Evolutionary conservation across 2,888 invertebrate species (phyloP), one percentile per base, ranked within the genome.

Genomic region (Agonum fuliginosum): DNA sequence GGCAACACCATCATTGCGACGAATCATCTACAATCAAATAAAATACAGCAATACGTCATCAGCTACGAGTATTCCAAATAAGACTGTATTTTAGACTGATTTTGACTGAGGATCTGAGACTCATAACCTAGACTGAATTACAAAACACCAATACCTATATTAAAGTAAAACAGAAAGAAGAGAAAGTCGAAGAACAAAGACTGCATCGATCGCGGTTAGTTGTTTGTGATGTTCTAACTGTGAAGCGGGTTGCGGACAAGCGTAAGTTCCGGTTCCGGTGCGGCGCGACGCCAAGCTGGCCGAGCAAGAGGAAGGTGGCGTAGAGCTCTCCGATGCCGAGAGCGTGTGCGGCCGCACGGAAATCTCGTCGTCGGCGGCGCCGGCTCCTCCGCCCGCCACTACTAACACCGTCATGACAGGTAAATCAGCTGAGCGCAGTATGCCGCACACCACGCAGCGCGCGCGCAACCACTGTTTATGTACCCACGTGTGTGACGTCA

Each of bases 331-430:
- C 82, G 86, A 86, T 83, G 86, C 85, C 83, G 86, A 86, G 82
- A 85, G 81, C 78, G 82, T 46, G 58, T 79, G 20, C 77, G 78
- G 46, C 78, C 80, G 79, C 70, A 81, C 81, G 79, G 79, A 81
- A 82, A 79, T 79, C 83, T 80, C 83, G 81, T 79, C 82, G 80
- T 77, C 82, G 82, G 41, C 80, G 70, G 34, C 67, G 65, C 74
- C 51, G 19, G 22, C 67, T 6, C 20, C 27, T 2, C 83, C 86
- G 27, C 82, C 86, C 41, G 85, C 86, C 27, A 85, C 85, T 82
- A 86, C 86, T 19, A 86, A 86, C 82, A 86, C 87, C 78, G 85
- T 85, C 82, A 87, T 87, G 87, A 87, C 87, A 87, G 87, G 87
- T 87, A 83, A 82, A 62, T 62, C 58, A 62, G 58, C 58, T 62